Conservation (phyloP, 2,113 vertebrate genomes). For the Pagrus major region DNA sequence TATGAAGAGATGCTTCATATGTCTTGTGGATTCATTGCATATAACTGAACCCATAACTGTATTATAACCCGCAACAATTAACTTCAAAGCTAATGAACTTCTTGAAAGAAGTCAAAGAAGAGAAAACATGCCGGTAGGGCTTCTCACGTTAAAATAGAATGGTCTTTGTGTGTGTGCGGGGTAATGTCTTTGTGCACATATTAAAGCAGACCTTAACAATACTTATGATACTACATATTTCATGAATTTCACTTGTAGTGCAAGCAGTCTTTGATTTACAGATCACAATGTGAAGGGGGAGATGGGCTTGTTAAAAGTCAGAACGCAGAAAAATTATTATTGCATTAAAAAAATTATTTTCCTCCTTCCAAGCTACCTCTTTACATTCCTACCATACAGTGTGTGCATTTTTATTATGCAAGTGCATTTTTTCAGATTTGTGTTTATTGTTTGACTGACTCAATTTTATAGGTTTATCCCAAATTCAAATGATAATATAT, state of each 20-base stretch:
- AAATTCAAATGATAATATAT: too few relatives aligned
- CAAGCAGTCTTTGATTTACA: constrained; percentile 33
- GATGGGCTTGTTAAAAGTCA: constrained; percentile 11
- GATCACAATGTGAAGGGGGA: constrained; percentile 4
- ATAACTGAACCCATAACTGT: constrained; percentile 60
- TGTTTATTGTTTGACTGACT: too few relatives aligned
- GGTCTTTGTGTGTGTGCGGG: constrained; percentile 24
- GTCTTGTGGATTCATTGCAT: constrained; percentile 49
- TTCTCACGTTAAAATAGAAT: neutral
- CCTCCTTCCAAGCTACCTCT: constrained; percentile 4
- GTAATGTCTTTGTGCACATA: constrained; percentile 25
- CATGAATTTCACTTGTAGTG: constrained; percentile 42
- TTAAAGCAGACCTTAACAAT: constrained; percentile 18
- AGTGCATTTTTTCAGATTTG: too few relatives aligned
- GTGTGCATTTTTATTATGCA: too few relatives aligned
- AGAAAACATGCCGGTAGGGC: neutral
- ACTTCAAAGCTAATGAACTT: constrained; percentile 59
- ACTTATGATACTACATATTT: constrained; percentile 35
- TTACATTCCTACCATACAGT: neutral
- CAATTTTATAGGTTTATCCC: too few relatives aligned
- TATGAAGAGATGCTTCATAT: constrained; percentile 35
- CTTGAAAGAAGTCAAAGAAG: constrained; percentile 33
- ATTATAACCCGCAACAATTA: constrained; percentile 53
- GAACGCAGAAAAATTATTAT: constrained; percentile 7
- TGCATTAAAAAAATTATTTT: neutral